Base-by-base conservation (phyloP, 2,888 invertebrate genomes). In the Mechanitis mazaeus region DNA sequence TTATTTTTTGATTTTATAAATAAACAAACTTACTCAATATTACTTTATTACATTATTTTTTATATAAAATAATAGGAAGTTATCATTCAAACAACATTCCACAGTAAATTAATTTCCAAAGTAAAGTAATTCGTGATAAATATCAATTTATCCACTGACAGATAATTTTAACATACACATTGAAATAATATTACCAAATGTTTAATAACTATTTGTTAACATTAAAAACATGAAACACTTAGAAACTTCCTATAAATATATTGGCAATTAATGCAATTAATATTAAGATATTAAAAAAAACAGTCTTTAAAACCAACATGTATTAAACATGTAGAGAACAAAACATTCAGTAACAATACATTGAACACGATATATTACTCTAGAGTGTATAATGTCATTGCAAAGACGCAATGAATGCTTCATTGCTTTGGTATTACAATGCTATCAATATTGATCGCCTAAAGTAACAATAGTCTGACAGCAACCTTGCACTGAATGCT, bases 401-500 rank as follows among this genome's bases (percentile, higher is more conserved):
- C 20, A 42, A 62, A 45, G 47, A 58, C 58, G 56, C 66, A 50
- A 62, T 66, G 50, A 46, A 64, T 58, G 28, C 33, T 47, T 55
- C 56, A 28, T 31, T 58, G 47, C 55, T 58, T 61, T 56, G 35
- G 31, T 38, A 45, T 33, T 57, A 47, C 28, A 55, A 64, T 42
- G 59, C 53, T 59, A 56, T 33, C 28, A 35, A 45, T 47, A 45
- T 50, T 55, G 57, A 35, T 60, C 33, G 28, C 55, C 31, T 59
- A 59, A 20, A 20, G n/a, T 58, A 67, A 71, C 71, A 71, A 71
- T 72, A 63, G 69, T 62, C 47, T 59, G 67, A 66, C 68, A 71
- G 69, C 65, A 70, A 69, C 74, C 67, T 71, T 71, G 71, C 68
- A 66, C 66, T 46, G 67, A 63, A 66, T 71, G 67, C 72, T 68